Conservation (phyloP, 1,140 invertebrate genomes). For the Platyscapa corneri region DNA sequence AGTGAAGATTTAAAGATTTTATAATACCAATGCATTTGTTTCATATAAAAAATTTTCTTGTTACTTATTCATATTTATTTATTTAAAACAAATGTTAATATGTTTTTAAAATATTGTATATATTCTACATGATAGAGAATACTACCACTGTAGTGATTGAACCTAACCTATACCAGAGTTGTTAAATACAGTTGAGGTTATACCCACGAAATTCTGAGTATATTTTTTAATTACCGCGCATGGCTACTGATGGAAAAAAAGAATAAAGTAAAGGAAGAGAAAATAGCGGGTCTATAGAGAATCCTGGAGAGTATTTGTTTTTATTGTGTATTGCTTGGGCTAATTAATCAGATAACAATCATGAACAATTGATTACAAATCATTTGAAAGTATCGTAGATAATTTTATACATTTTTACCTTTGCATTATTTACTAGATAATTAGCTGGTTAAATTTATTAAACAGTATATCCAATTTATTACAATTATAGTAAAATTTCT, state of each 20-base stretch:
- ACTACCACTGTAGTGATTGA: slow-evolving; percentile 17
- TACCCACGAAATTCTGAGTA: neutral
- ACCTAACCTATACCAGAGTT: slow-evolving; percentile 20
- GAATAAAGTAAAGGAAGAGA: neutral
- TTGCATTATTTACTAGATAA: neutral
- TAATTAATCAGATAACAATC: slow-evolving; percentile 71
- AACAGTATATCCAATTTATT: neutral
- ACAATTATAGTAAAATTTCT: neutral
- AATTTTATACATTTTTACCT: slow-evolving; percentile 19
- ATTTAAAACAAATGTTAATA: neutral
- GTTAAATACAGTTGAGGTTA: slow-evolving; percentile 29
- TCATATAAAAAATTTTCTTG: neutral
- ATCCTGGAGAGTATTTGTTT: slow-evolving; percentile 62
- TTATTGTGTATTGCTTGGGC: slow-evolving; percentile 68
- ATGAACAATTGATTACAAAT: slow-evolving; percentile 68
- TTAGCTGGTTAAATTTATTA: neutral
- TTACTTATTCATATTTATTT: no score
- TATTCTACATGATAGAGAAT: neutral
- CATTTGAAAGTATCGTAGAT: slow-evolving; percentile 13
- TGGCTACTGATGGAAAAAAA: neutral
- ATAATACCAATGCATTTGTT: no score
- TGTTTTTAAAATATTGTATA: neutral
- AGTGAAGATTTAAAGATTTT: no score
- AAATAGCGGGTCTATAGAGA: neutral
- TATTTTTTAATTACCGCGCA: neutral